Base-by-base conservation (phyloP, 2,888 invertebrate genomes). In the Lepidochrysops patricia region DNA sequence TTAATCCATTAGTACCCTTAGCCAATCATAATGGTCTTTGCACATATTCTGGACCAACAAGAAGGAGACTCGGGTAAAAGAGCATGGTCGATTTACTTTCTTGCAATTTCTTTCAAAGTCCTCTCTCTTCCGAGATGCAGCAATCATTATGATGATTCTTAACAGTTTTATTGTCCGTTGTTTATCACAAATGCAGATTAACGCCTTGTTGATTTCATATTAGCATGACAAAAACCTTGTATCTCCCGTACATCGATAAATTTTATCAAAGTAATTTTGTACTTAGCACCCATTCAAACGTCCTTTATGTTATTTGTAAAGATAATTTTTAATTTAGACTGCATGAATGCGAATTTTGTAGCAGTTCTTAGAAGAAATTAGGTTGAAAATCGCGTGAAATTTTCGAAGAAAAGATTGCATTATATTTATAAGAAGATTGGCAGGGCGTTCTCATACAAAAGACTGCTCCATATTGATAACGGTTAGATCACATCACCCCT, bases 401-500 rank as follows among this genome's bases (percentile, higher is more conserved):
- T 60, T 34, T 54, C 7, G 1, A 58, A 62, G 57, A 35, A 60
- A 61, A 65, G 61, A 61, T 66, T 63, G 66, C 70, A 69, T 73
- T 72, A 72, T 69, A 69, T 69, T 73, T 72, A 72, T 63, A 64
- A 62, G 61, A 66, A 72, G 77, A 82, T 81, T 76, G 79, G 63
- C 63, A 75, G 80, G 82, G 82, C 82, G 82, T 80, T 74, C 62
- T 72, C 72, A 72, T 69, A 75, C 72, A 77, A 71, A 68, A 63
- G 66, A 65, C 67, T 72, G 75, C 77, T 79, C 80, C 67, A 76
- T 62, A 80, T 76, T 81, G 79, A 79, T 79, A 79, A 74, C 78
- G 79, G 75, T 58, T 60, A 57, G 73, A 73, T 69, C 68, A 67
- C 66, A 68, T 87, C 84, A 85, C 85, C 86, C 85, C 86, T 84